phyloP scores from a whole-genome alignment of 2,113 vertebrate species.

The Vanacampus margaritifer region DNA sequence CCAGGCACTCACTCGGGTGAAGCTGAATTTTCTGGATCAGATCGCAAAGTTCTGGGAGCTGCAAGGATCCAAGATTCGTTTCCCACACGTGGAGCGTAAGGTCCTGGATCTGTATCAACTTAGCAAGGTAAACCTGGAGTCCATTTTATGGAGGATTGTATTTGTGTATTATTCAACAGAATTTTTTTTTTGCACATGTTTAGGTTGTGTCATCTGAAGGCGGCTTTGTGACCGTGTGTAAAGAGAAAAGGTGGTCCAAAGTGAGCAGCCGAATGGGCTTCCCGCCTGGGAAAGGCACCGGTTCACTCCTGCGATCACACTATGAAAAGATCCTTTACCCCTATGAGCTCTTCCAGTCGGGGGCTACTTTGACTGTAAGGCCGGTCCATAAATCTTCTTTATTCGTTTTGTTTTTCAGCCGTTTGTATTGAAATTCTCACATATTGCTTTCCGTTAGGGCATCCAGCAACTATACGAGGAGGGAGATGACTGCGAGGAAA shows the following conservation, averaged over 20 bases:
- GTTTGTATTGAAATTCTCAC: background rate
- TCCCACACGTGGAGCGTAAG: constrained; percentile 93
- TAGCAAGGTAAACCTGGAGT: constrained; percentile 82
- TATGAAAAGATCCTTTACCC: constrained; percentile 95
- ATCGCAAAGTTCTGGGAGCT: constrained; percentile 98
- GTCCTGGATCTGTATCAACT: constrained; percentile 92
- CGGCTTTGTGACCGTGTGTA: constrained; percentile 90
- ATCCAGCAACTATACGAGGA: constrained; percentile 71
- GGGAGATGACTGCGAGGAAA: constrained; percentile 63
- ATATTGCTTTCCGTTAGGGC: constrained; percentile 41
- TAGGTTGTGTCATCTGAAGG: constrained; percentile 93
- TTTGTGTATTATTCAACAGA: background rate
- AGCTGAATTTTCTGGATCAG: constrained; percentile 95
- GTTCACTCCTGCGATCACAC: constrained; percentile 88
- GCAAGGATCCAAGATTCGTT: constrained; percentile 91
- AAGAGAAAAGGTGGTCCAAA: constrained; percentile 96
- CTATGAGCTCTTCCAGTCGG: constrained; percentile 97
- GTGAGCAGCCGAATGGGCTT: constrained; percentile 89
- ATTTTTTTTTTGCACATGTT: too few species aligned
- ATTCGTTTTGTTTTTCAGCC: background rate
- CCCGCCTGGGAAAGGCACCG: constrained; percentile 86
- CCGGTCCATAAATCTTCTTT: background rate
- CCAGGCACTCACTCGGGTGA: constrained; percentile 94
- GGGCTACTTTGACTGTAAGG: constrained; percentile 91
- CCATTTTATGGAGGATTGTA: background rate